Evolutionary conservation across 2,797 vertebrate genomes (phyloP).

Genomic region (Sparus aurata): DNA sequence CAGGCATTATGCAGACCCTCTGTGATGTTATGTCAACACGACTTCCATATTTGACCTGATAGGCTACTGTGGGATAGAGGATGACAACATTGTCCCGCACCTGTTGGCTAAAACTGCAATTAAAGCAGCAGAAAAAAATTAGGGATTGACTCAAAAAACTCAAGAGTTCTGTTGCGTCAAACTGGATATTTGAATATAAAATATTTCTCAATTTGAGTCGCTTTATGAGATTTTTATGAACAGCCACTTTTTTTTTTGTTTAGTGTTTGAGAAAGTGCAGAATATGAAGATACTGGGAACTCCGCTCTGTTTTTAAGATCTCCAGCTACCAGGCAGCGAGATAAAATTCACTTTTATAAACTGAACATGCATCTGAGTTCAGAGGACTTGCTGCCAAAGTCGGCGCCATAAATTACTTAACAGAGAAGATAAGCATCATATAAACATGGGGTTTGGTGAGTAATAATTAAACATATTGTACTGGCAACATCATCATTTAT

Average conservation of each 20-base stretch:
- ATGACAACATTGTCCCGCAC: neutral
- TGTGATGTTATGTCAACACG: neutral
- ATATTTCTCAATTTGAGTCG: neutral
- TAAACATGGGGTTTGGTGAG: constrained; percentile 7
- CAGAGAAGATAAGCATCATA: constrained; percentile 9
- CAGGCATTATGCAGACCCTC: neutral
- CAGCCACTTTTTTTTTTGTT: neutral
- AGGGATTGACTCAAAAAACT: constrained; percentile 4
- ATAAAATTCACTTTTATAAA: neutral
- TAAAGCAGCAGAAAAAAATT: neutral
- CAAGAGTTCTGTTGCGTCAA: neutral
- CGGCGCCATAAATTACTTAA: constrained; percentile 30
- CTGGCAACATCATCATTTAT: constrained; percentile 47
- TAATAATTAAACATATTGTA: constrained; percentile 17
- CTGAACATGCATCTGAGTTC: neutral
- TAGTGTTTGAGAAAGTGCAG: neutral
- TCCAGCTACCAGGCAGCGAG: neutral
- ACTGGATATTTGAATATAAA: neutral
- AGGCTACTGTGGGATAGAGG: neutral
- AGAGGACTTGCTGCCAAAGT: neutral
- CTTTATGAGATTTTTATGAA: neutral
- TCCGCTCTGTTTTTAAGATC: neutral
- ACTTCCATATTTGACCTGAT: neutral
- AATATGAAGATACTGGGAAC: neutral
- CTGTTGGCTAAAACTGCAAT: neutral